Evolutionary conservation across 2,888 invertebrate genomes (phyloP).

Genomic region (Erebia aethiops): DNA sequence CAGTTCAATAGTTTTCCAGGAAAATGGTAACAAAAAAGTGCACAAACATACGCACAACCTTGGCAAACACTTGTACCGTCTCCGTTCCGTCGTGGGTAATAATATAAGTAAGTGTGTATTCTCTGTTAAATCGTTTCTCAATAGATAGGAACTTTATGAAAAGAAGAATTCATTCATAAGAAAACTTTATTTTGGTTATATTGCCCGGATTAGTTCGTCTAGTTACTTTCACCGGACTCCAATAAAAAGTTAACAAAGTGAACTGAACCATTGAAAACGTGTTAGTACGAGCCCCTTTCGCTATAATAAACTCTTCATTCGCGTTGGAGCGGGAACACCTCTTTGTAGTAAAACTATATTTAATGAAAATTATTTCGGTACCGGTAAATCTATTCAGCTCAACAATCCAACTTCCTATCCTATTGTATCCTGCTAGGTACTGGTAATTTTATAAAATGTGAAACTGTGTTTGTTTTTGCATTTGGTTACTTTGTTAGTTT

Average conservation of each 20-base stretch:
- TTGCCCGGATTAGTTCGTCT: neutral
- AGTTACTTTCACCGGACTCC: neutral
- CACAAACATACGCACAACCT: no score
- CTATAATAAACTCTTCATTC: constrained; percentile 3
- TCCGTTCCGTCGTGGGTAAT: no score
- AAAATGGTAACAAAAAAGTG: no score
- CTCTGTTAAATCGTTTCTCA: no score
- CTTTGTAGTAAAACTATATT: constrained; percentile 13
- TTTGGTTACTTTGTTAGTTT: no score
- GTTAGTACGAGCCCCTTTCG: constrained; percentile 1
- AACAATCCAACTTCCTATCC: neutral
- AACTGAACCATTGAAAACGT: constrained; percentile 2
- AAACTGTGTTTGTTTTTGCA: no score
- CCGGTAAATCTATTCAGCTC: neutral
- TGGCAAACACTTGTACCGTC: no score
- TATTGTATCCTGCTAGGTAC: no score
- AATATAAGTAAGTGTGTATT: no score
- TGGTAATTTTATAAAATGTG: no score
- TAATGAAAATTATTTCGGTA: constrained; percentile 13
- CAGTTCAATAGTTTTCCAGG: neutral
- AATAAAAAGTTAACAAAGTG: constrained; percentile 7
- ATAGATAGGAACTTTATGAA: neutral
- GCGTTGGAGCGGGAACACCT: constrained; percentile 10
- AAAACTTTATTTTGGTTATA: neutral
- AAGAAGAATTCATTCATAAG: neutral